Base-by-base conservation (phyloP, 2,888 invertebrate species). In the Unio pictorum region DNA sequence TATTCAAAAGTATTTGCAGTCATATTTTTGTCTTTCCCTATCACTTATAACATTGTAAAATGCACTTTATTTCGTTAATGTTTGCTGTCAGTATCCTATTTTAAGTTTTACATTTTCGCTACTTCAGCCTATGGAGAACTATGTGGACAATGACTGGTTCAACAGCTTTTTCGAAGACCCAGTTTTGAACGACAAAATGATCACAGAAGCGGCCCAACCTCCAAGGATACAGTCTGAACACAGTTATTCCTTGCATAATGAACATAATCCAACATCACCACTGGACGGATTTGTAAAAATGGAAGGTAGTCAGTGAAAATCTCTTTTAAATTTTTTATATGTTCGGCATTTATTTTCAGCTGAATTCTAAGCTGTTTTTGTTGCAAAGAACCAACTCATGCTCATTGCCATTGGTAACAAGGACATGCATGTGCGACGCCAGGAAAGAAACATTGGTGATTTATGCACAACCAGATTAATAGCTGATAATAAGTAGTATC, bases 181-280 rank as follows among this genome's bases (percentile, higher is more conserved):
- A 8, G 88, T 97, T 67, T 92, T 96, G 54, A 95, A 96, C 90
- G 97, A 97, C 91, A 93, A 95, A 86, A 92, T 97, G 83, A 95
- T 96, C 94, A 95, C 95, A 18, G 96, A 95, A 85, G 96, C 96
- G 5, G 94, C 95, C 30, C 92, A 96, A 66, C 94, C 94, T 66
- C 89, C 90, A 55, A 96, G 96, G 80, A 96, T 97, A 89, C 96
- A 96, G 91, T 94, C 95, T 75, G 96, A 97, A 91, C 97, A 97
- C 92, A 96, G 96, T 79, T 97, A 97, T 92, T 96, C 96, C 89
- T 96, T 96, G 89, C 86, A 92, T 45, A 82, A 80, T 66, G 82
- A 85, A 63, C 78, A 81, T 55, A 70, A 64, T 63, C 65, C 70
- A 18, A 68, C 73, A 26, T 82, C 82, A 11, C 83, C 84, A 58